Percentiles rank a stretch among this genome's conserved stretches.
Evolutionary conservation across 2,888 invertebrate genomes (phyloP).

Genomic region (Ophion obscuratus): DNA sequence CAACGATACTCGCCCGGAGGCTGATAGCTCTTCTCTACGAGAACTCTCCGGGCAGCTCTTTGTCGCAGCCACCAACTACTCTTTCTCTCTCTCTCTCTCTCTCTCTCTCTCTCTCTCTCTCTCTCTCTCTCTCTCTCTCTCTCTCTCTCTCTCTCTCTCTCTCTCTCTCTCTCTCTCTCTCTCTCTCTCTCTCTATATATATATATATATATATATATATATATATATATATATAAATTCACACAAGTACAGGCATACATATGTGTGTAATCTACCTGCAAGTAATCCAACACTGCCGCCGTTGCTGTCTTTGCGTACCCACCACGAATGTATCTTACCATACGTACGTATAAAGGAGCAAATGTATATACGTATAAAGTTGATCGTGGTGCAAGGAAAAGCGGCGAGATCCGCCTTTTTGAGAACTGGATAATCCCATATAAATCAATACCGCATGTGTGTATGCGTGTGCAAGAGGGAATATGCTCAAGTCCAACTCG

Average conservation of each 20-base stretch:
- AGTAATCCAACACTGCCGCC: conserved; percentile 60
- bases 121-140: conserved; percentile 4
- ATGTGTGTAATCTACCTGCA: conserved; percentile 48
- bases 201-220: too few relatives aligned
- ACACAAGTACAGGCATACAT: conserved; percentile 58
- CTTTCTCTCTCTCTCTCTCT: conserved; percentile 44
- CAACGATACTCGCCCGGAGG: conserved; percentile 73
- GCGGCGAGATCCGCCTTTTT: neutral
- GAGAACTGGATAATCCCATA: too few relatives aligned
- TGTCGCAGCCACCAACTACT: conserved; percentile 66
- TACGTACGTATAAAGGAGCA: conserved; percentile 12
- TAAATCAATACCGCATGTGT: neutral
- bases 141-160: conserved; percentile 44
- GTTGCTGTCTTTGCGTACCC: conserved; percentile 51
- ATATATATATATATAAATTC: conserved; percentile 66
- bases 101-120: too few relatives aligned
- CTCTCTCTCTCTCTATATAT: too few relatives aligned
- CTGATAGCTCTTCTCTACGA: conserved; percentile 75
- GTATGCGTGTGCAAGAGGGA: neutral
- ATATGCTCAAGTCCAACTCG: conserved; percentile 51
- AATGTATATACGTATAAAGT: neutral
- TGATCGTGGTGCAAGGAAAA: neutral
- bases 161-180: too few relatives aligned
- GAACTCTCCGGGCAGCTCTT: conserved; percentile 57
- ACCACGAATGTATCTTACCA: conserved; percentile 56